Conservation (phyloP, 2,888 invertebrate genomes). For the Yponomeuta sedellus region DNA sequence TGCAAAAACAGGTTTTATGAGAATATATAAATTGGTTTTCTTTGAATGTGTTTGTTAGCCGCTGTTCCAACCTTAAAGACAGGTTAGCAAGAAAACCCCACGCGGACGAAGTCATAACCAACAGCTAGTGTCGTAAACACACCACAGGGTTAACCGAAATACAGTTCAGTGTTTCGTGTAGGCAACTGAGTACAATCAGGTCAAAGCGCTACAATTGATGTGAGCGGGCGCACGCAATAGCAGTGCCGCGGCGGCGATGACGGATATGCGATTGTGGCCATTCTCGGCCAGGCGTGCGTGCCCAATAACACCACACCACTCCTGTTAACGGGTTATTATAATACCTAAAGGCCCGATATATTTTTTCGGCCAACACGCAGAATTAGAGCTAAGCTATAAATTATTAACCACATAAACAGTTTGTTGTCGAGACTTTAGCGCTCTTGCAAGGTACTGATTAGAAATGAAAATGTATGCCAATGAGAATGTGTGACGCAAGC, state of each 20-base stretch:
- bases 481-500: background rate
- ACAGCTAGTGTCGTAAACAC: too few species aligned
- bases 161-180: constrained; percentile 7
- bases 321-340: constrained; percentile 11
- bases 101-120: too few species aligned
- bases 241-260: constrained; percentile 27
- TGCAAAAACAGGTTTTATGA: too few species aligned
- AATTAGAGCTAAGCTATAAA: background rate
- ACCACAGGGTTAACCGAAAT: background rate
- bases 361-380: background rate
- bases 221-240: constrained; percentile 41
- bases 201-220: constrained; percentile 38
- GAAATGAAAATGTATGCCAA: background rate
- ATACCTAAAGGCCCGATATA: background rate
- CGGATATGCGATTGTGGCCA: constrained; percentile 37
- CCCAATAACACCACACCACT: constrained; percentile 5
- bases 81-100: too few species aligned
- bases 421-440: background rate
- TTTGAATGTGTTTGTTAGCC: too few species aligned
- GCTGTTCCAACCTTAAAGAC: too few species aligned
- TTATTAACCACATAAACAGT: too few species aligned
- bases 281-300: constrained; percentile 4
- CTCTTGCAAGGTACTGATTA: background rate
- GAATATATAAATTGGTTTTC: too few species aligned
- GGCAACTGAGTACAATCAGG: constrained; percentile 12